These are phyloP conservation scores for Tipula vernalis DNA, from an alignment of 2,888 invertebrate genomes.

Conservation along the genomic window DNA sequence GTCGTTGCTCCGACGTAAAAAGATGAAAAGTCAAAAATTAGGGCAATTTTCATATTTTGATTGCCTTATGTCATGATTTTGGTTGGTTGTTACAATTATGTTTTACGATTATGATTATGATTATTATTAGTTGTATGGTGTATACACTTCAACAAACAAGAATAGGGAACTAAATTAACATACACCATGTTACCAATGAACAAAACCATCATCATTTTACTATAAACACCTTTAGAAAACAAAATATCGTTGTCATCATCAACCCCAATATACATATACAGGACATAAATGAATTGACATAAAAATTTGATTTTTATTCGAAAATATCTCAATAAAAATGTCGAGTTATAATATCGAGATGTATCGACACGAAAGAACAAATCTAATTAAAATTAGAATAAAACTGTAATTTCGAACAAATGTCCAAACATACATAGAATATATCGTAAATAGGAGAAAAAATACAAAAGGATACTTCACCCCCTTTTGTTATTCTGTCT, in stretches of 20 bases:
- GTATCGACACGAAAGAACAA: neutral
- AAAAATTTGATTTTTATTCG: neutral
- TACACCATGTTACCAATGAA: neutral
- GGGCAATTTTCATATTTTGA: neutral
- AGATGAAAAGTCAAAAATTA: neutral
- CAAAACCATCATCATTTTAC: neutral
- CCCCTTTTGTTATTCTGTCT: neutral
- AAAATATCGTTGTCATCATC: neutral
- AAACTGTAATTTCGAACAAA: neutral
- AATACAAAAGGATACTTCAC: neutral
- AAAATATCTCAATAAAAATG: neutral
- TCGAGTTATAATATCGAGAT: neutral
- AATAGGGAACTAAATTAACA: neutral
- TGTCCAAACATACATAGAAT: neutral
- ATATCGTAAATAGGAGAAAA: neutral
- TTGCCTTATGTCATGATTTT: neutral
- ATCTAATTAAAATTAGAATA: neutral
- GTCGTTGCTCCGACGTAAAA: neutral
- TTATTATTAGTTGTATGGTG: neutral
- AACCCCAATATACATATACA: neutral
- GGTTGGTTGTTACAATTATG: neutral
- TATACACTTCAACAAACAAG: neutral
- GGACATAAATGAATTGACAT: neutral
- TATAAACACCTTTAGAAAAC: neutral
- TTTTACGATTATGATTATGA: neutral